Evolutionary conservation across 2,113 vertebrate genomes (phyloP).

Genomic region (Forbesichthys papilliferus): DNA sequence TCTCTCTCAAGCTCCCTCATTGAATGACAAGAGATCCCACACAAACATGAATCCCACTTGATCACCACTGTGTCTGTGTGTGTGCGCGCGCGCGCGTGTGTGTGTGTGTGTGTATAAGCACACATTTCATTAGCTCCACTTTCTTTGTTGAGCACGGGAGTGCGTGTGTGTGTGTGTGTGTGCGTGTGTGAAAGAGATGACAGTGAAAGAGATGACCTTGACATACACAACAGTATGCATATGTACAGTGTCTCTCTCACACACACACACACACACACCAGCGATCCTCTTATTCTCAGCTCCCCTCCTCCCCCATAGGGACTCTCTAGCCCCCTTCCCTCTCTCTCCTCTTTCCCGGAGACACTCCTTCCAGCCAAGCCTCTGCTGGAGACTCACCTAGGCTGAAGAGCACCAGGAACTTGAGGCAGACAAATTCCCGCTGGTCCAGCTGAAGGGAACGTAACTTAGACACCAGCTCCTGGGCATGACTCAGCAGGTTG

Average conservation of each 20-base stretch:
- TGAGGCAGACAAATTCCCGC: slow-evolving; percentile 97
- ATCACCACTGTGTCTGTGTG: slow-evolving; percentile 32
- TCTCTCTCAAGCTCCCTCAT: not conserved
- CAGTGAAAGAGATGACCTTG: slow-evolving; percentile 41
- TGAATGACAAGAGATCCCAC: slow-evolving; percentile 31
- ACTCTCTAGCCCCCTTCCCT: not conserved
- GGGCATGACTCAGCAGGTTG: slow-evolving; percentile 94
- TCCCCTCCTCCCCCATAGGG: not conserved
- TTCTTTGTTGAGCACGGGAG: slow-evolving; percentile 44
- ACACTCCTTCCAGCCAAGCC: not conserved
- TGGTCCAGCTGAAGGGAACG: slow-evolving; percentile 94
- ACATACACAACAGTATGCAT: slow-evolving; percentile 23
- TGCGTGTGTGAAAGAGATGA: not conserved
- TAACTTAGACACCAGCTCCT: slow-evolving; percentile 92
- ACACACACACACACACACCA: not conserved
- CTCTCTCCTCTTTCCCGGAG: not conserved
- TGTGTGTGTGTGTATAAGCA: not conserved
- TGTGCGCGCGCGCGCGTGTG: slow-evolving; percentile 17
- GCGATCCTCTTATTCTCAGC: not conserved
- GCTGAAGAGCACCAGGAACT: slow-evolving; percentile 98
- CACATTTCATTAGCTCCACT: slow-evolving; percentile 40
- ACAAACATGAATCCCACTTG: slow-evolving; percentile 52
- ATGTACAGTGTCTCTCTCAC: not conserved
- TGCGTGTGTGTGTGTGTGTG: slow-evolving; percentile 8
- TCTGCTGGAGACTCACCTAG: slow-evolving; percentile 81